phyloP scores from a whole-genome alignment of 1,140 invertebrate species.

The Charaxes varanes region DNA sequence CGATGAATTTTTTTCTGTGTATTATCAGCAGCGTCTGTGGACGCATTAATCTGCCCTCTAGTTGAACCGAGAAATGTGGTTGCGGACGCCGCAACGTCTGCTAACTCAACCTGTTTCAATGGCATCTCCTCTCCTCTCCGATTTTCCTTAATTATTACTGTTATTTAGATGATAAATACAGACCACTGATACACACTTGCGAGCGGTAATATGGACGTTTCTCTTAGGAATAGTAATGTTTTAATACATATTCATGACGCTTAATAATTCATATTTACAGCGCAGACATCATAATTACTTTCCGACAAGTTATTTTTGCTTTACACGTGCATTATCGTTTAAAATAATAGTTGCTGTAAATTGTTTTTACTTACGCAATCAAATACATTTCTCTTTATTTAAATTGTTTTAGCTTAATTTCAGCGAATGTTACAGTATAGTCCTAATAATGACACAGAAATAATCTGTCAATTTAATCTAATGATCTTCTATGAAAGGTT shows the following conservation, averaged over 20 bases:
- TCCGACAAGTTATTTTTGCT: neutral
- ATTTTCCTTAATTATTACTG: conserved; percentile 18
- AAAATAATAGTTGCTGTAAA: no score
- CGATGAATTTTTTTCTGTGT: no score
- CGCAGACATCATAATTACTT: neutral
- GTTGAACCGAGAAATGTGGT: conserved; percentile 18
- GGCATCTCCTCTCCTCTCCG: conserved; percentile 13
- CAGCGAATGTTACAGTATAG: no score
- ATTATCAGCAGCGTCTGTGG: conserved; percentile 3
- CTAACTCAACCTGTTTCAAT: conserved; percentile 15
- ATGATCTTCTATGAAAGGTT: no score
- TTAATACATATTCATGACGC: neutral
- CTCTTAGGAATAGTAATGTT: neutral
- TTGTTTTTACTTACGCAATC: no score
- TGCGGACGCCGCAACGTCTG: conserved; percentile 19
- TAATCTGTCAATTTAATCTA: no score
- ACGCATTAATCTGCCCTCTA: conserved; percentile 4
- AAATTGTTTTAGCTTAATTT: no score
- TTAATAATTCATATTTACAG: neutral
- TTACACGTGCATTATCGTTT: neutral
- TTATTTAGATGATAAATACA: conserved; percentile 2
- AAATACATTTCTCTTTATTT: no score
- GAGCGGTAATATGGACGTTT: neutral
- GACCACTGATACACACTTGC: neutral
- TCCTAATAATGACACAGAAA: no score